Evolutionary conservation across 2,113 vertebrate genomes (phyloP), one percentile per base, ranked within the genome.

Genomic region (Clarias batrachus): DNA sequence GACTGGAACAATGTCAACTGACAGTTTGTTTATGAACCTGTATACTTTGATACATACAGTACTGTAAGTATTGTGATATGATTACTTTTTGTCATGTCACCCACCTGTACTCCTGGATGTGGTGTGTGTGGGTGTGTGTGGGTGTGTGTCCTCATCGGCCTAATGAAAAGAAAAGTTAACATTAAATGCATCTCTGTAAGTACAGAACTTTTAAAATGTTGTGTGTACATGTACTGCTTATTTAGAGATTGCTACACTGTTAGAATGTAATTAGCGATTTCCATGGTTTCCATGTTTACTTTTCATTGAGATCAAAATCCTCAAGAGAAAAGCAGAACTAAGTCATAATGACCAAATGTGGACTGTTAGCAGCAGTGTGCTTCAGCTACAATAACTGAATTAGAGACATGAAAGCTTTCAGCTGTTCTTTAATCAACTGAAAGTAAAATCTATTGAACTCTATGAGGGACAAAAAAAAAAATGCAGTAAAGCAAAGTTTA

Each of bases 371-470:
- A 30, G 5, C 37, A 12, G 57, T 3, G 77, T 13, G 27, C 56
- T 59, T 79, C 77, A 33, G 30, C 27, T 21, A 59, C 56, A 79
- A 79, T n/a, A 59, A 59, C 77, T 59, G 56, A 33, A 59, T 59
- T 59, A 59, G 17, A 33, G n/a, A 59, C 27, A 79, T 79, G 54
- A 33, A 79, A 79, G 77, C 77, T 78, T 78, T 57, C 76, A 78
- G 52, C 52, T 56, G 52, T 10, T 78, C 76, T 57, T 78, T 78
- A n/a, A 59, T 79, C 77, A 59, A 33, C 77, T 59, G n/a, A 79
- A 79, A 59, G 17, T 23, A 59, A 79, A 79, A 59, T 56, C n/a
- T 17, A 78, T 19, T 78, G 76, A 78, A 57, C 52, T 30, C 3
- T 57, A 57, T 30, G 25, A 57, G 76, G 74, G 11, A 10, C 6